Evolutionary conservation across 2,797 vertebrate genomes (phyloP).

Genomic region (Girardinus metallicus): DNA sequence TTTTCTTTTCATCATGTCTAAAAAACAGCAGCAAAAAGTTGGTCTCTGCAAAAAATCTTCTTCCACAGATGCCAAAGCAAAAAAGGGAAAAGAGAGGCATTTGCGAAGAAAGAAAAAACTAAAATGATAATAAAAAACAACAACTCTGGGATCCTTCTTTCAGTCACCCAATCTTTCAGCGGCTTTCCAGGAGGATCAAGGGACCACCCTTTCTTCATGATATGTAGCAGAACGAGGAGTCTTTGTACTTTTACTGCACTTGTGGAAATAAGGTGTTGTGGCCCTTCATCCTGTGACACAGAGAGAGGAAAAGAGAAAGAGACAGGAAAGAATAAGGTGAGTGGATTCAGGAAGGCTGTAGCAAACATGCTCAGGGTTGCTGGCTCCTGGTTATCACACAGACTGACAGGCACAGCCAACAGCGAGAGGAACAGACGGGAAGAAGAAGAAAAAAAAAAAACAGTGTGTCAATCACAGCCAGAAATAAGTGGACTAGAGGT

Average conservation of each 20-base stretch:
- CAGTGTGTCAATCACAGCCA: slow-evolving; percentile 78
- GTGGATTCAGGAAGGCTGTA: slow-evolving; percentile 71
- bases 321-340: slow-evolving; percentile 61
- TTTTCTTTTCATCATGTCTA: slow-evolving; percentile 79
- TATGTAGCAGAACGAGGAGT: slow-evolving; percentile 93
- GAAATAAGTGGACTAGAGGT: slow-evolving; percentile 77
- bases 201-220: slow-evolving; percentile 85
- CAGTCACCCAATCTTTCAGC: slow-evolving; percentile 78
- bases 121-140: slow-evolving; percentile 38
- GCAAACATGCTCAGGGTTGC: slow-evolving; percentile 75
- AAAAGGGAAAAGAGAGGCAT: slow-evolving; percentile 79
- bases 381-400: slow-evolving; percentile 79
- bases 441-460: slow-evolving; percentile 36
- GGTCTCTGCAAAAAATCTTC: slow-evolving; percentile 85
- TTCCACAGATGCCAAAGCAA: slow-evolving; percentile 81
- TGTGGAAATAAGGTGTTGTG: slow-evolving; percentile 89
- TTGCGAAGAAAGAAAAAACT: slow-evolving; percentile 70
- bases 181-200: slow-evolving; percentile 82
- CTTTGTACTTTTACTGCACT: slow-evolving; percentile 93
- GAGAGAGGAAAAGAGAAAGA: slow-evolving; percentile 55
- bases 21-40: slow-evolving; percentile 89
- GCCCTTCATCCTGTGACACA: slow-evolving; percentile 86
- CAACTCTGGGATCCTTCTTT: slow-evolving; percentile 76
- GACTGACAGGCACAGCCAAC: slow-evolving; percentile 82
- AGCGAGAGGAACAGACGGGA: slow-evolving; percentile 79